Base-by-base conservation (phyloP, 2,797 vertebrate species). In the Mallotus villosus region DNA sequence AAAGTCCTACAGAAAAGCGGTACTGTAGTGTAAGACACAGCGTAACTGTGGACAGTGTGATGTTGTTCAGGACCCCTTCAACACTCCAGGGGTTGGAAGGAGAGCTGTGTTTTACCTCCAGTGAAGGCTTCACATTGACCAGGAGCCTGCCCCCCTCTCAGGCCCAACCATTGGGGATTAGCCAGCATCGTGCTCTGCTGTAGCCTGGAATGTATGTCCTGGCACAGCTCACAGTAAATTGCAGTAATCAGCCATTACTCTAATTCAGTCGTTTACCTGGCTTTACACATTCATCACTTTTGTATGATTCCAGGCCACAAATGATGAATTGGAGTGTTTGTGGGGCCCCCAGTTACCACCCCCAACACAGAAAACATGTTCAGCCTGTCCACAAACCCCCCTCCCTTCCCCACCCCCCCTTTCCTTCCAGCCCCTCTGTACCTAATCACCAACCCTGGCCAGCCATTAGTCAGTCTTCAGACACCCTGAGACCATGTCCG, bases 221-320 rank as follows among this genome's bases (percentile, higher is more conserved):
- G 90, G 86, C 86, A 82, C 67, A 34, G 79, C 79, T 86, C 78
- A 67, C 78, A 71, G 78, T 79, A 89, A 91, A 89, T 91, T 87
- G 82, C 90, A 74, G 80, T 84, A 92, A 90, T 91, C 87, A 90
- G 81, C 88, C 85, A 88, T 89, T 89, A 87, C 81, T 88, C 72
- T 86, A 89, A 90, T 90, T 82, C 88, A 85, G 82, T 80, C 81
- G 84, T 91, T 90, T 90, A 89, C 82, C 85, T 82, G 89, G 87
- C 83, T 86, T 81, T 80, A 86, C 83, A 85, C 89, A 91, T 92
- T 87, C 86, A 91, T 91, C 88, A 90, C 85, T 84, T 84, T 82
- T 76, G 80, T 86, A 78, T 79, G 76, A 70, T 76, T 84, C 73
- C 79, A n/a, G 77, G 81, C 74, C 77, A 71, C 61, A 71, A 63